A percentile compares a stretch with the other conserved stretches of the same genome.
phyloP scores from a whole-genome alignment of 2,113 vertebrate genomes.

The Neopipo cinnamomea region DNA sequence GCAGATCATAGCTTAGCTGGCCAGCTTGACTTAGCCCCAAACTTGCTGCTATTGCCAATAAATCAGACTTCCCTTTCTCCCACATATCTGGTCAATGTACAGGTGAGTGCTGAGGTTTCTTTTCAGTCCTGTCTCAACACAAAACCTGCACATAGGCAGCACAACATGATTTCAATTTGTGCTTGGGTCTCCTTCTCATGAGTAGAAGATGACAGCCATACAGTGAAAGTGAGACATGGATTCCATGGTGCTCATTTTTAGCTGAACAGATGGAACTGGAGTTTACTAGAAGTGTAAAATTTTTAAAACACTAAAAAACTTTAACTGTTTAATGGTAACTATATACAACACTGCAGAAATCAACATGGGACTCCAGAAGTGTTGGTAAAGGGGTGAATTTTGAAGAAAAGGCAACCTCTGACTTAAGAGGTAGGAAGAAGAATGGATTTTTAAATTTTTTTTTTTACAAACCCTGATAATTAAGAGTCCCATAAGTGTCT shows the following conservation, averaged over 20 bases:
- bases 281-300: neutral
- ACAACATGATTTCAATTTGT: neutral
- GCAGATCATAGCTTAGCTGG: neutral
- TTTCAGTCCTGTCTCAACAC: neutral
- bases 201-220: neutral
- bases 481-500: neutral
- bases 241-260: neutral
- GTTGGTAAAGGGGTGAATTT: neutral
- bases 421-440: neutral
- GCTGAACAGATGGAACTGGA: neutral
- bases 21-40: too few species aligned
- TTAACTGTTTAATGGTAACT: neutral
- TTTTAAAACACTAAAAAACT: neutral
- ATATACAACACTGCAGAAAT: neutral
- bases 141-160: neutral
- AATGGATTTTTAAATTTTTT: neutral
- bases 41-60: neutral
- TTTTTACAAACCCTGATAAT: neutral
- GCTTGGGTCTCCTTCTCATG: neutral
- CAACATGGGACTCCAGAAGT: neutral
- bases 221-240: rapidly evolving
- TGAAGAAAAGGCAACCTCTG: neutral
- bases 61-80: neutral
- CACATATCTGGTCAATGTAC: neutral
- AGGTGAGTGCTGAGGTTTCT: neutral